Base-by-base conservation (phyloP, 2,113 vertebrate genomes). In the Aramus guarauna region DNA sequence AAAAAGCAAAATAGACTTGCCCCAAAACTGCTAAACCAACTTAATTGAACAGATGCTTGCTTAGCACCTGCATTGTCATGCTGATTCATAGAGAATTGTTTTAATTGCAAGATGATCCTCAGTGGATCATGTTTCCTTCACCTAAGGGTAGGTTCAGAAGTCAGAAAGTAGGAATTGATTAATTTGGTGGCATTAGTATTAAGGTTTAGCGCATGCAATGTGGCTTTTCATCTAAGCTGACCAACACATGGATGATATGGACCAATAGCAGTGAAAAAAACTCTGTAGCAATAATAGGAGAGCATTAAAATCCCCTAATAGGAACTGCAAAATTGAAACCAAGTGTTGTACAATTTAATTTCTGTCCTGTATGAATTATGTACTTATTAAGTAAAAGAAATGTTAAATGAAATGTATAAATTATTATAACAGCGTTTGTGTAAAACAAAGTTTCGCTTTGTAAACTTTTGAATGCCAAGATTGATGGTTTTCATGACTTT, bases 1-100 rank as follows among this genome's bases (percentile, higher is more conserved):
- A 80, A 63, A 97, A 95, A 52, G 94, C 78, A 95, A 97, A 97
- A 98, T 96, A 95, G 93, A 73, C 71, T 90, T 91, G 78, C 93
- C 95, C 93, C 92, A 87, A 95, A 95, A 80, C 94, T 95, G 45
- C 94, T 97, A 96, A 97, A 94, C 78, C 48, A 94, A 95, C 97
- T 97, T 97, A 96, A 98, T 97, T 97, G 98, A 97, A 59, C 81
- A 95, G 95, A 92, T 97, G 92, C 96, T 94, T 96, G 94, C 92
- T 97, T 97, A 94, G 81, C 96, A 97, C 97, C 95, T 97, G 97
- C 82, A 97, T 98, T 97, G 94, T 97, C 95, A 97, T 97, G 97
- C 96, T 96, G 96, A 97, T 97, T 98, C 96, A 96, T 97, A 88
- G 95, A 97, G 97, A 97, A 94, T 59, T 94, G 95, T 92, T 97